Evolutionary conservation across 2,888 invertebrate genomes (phyloP), one percentile per base, ranked within the genome.

Genomic region (Oscheius myriophilus): DNA sequence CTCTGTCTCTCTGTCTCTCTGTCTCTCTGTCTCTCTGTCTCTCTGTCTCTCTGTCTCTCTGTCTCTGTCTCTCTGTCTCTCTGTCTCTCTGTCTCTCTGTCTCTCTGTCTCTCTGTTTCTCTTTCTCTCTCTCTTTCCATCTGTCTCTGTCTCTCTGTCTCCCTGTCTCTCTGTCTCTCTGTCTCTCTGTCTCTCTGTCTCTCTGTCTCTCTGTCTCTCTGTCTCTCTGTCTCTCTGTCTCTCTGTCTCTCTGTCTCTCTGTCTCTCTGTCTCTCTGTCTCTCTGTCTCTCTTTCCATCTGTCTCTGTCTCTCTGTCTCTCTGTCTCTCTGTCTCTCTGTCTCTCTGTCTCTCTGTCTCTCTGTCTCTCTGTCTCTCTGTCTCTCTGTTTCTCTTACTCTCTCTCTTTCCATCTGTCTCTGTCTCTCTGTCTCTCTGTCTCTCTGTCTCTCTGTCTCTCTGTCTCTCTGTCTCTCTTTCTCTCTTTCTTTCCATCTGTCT

Each of bases 1-100:
- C 33, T 23, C 26, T 54, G 14, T 11, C 25, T 18, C 53, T 53
- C 25, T 45, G 25, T 43, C 58, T 45, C 45, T 43, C 33, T 33
- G 4, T 21, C 45, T 7, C 16, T 42, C 26, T n/a, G 14, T 33
- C 53, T 54, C 26, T 54, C 26, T n/a, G 3, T 26, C 16, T n/a
- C 33, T 23, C 26, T 54, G 14, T 53, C 25, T 18, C 53, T 53
- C 25, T 45, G 25, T 43, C 58, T 25, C 45, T 43, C 16, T 42
- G 14, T n/a, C 26, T 33, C 53, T 54, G n/a, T n/a, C 4, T 54
- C 26, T n/a, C n/a, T 26, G 72, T 61, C 33, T 4, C 14, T 21
- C 21, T 25, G n/a, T 7, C 16, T 42, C 26, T n/a, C 26, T 33
- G 26, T 54, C 6, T 25, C 16, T n/a, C n/a, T 26, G 12, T n/a